Evolutionary conservation across 2,113 vertebrate genomes (phyloP), one percentile per base, ranked within the genome.

Genomic region (Cebus imitator): DNA sequence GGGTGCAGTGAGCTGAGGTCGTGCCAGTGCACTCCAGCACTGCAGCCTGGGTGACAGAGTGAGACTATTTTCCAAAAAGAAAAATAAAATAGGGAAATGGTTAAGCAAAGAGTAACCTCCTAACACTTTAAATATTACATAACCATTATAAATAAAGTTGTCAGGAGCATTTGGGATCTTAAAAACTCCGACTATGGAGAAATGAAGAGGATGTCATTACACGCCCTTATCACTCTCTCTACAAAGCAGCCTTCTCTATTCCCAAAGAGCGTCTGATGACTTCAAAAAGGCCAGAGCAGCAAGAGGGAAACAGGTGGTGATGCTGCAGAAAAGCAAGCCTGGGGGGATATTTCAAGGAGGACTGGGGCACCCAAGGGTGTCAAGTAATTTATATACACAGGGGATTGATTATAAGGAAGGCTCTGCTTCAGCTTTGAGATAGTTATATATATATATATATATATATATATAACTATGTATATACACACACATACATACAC

Each of bases 331-430:
- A 76, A 23, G 58, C 40, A n/a, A 50, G 25, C 32, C 48, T 11
- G 16, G 40, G 8, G n/a, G 16, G 20, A 3, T 27, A 18, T 37
- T 43, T 61, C 40, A 3, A 27, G 5, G 14, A 43, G 32, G 16
- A 20, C 5, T 4, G 5, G 6, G 27, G 8, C 1, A 35, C 7
- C n/a, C 1, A 0, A 6, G 8, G 37, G 3, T 5, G 3, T 3
- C 27, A 20, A 18, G 23, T 7, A 9, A 40, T 58, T n/a, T 27
- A 4, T 17, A 27, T 21, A 18, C 20, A 12, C 37, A 35, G 58
- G 37, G 21, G 21, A 57, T 1, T 12, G 16, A n/a, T 21, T 9
- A 35, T 8, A 17, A 55, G 21, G 9, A 61, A 50, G 70, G n/a
- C 2, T 21, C 18, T 45, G 21, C 20, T 45, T 25, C 0, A 80